Percentiles rank a stretch among this genome's conserved stretches.
These are phyloP conservation scores for Callocephalon fimbriatum DNA, from an alignment of 2,113 vertebrate species.

Conservation along the genomic window DNA sequence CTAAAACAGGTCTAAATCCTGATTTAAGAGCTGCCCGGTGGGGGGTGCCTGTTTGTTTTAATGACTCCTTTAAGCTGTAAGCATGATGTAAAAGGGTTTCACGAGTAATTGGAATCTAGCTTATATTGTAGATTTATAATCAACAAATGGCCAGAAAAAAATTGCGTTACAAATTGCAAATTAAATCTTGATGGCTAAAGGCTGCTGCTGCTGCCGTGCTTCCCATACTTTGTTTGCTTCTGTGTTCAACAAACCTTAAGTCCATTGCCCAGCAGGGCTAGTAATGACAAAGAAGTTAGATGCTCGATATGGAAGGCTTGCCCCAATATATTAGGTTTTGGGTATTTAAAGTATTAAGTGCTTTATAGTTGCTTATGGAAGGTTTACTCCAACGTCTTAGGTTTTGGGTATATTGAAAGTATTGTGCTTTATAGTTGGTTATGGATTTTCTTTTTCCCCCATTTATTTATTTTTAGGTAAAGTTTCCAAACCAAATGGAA, in stretches of 20 bases:
- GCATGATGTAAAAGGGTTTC: neutral
- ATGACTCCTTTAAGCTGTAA: neutral
- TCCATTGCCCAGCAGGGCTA: rapidly evolving
- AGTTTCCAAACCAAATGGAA: neutral
- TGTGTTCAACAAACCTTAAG: neutral
- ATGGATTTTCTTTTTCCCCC: neutral
- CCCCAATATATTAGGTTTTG: neutral
- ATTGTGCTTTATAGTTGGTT: neutral
- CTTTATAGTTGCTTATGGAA: neutral
- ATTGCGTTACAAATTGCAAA: neutral
- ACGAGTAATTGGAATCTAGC: neutral
- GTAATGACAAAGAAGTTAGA: neutral
- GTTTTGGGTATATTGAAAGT: neutral
- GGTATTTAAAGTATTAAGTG: neutral
- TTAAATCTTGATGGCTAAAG: neutral
- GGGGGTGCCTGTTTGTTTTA: neutral
- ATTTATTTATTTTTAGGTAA: neutral
- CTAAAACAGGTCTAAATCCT: neutral
- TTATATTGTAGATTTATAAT: neutral
- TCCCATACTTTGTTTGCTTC: neutral
- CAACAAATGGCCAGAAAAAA: neutral
- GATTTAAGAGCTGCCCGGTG: neutral
- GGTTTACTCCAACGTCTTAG: neutral
- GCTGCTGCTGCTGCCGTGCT: neutral
- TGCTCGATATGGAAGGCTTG: neutral